These are phyloP conservation scores for Drosophila parabipectinata DNA, from an alignment of 1,140 invertebrate genomes.

Conservation along the genomic window DNA sequence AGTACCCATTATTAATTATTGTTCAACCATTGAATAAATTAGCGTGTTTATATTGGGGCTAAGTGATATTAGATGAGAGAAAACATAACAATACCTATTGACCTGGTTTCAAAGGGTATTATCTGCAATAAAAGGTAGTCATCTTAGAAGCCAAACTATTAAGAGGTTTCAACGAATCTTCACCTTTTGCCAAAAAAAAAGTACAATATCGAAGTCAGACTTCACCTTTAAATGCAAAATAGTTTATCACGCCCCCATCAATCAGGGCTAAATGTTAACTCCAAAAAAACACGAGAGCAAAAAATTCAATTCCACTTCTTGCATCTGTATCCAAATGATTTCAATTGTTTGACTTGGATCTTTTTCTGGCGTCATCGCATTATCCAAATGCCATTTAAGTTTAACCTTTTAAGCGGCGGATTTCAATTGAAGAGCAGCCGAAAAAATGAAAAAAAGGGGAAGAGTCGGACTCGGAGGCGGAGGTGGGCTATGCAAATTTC, in stretches of 20 bases:
- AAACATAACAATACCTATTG: not conserved
- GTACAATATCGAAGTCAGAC: conserved; percentile 27
- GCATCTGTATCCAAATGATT: conserved; percentile 38
- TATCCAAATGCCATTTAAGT: conserved; percentile 77
- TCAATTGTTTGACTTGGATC: conserved; percentile 64
- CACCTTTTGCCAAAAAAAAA: conserved; percentile 33
- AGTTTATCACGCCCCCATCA: conserved; percentile 58
- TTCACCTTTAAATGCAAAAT: conserved; percentile 62
- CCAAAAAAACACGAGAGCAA: conserved; percentile 27
- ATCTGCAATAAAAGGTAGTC: not conserved
- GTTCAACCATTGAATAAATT: conserved; percentile 7
- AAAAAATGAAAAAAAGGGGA: not conserved
- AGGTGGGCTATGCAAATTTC: conserved; percentile 71
- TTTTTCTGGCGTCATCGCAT: conserved; percentile 65
- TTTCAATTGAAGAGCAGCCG: conserved; percentile 52
- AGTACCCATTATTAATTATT: conserved; percentile 36
- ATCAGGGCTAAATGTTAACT: conserved; percentile 55
- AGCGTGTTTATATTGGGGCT: not conserved
- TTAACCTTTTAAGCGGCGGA: conserved; percentile 68
- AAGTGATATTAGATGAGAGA: conserved; percentile 8
- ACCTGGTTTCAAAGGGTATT: not conserved
- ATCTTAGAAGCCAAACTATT: not conserved
- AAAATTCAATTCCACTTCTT: conserved; percentile 52
- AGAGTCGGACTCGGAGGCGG: not conserved
- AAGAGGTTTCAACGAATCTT: conserved; percentile 10